Base-by-base conservation (phyloP, 1,140 invertebrate species). In the Drosophila ficusphila region DNA sequence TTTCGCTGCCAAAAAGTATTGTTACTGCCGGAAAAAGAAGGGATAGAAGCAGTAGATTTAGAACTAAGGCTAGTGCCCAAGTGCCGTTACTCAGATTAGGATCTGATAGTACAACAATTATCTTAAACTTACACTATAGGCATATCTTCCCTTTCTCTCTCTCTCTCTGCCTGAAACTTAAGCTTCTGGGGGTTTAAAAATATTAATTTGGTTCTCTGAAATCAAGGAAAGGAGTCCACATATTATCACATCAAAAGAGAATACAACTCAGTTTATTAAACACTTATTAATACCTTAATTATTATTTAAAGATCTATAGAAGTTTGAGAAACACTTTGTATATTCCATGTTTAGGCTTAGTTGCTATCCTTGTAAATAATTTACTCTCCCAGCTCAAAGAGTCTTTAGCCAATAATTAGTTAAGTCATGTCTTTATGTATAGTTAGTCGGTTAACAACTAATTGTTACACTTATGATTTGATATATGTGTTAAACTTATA, bases 1-100 rank as follows among this genome's bases (percentile, higher is more conserved):
- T 56, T 92, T 92, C 27, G 81, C 89, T 11, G 90, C 94, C 11
- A 93, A 93, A 58, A 93, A 93, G 48, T 94, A 93, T 89, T 94
- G 94, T 69, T 91, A 86, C 57, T 93, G 93, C 65, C 78, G 76
- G 11, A 82, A 88, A 29, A 57, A 75, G 44, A 61, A 67, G 48
- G 75, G 48, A n/a, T 62, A 51, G 29, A 16, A 6, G 14, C 16
- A 42, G 11, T 60, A 23, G 33, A 19, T 34, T 53, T 48, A 46
- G 11, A 54, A 23, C 12, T 57, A 73, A 61, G 53, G 47, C 53
- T 48, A 79, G 76, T 76, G 72, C 62, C 53, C 73, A 82, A 65
- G 49, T 61, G 41, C 44, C 69, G 69, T 73, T 72, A 72, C 33
- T 27, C 62, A 49, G 62, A 48, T 64, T 44, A 19, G n/a, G 39